Conservation (phyloP, 2,888 invertebrate species). For the Elysia crispata region DNA sequence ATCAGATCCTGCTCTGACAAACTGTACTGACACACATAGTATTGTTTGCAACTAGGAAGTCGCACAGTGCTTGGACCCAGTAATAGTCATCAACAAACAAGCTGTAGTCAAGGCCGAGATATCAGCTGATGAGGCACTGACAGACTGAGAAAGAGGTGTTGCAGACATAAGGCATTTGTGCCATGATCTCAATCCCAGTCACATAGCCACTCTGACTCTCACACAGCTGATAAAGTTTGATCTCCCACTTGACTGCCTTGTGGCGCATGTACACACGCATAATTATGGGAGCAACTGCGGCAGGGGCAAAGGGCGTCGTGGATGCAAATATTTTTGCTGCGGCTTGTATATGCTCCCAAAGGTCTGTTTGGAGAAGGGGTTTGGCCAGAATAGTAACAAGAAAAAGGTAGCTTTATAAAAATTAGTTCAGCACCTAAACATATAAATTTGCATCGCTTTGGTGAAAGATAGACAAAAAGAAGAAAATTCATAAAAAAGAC, state of each 20-base stretch:
- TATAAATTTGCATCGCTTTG: too few species aligned
- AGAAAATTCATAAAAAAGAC: too few species aligned
- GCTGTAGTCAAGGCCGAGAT: constrained; percentile 2
- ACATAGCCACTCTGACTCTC: constrained; percentile 11
- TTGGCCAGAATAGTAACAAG: too few species aligned
- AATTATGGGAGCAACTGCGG: background rate
- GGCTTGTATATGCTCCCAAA: constrained; percentile 3
- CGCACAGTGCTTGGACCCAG: constrained; percentile 18
- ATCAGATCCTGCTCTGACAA: background rate
- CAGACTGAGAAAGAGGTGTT: constrained; percentile 17
- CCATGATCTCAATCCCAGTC: background rate
- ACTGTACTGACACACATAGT: constrained; percentile 39
- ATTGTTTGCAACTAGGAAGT: background rate
- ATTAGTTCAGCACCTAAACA: too few species aligned
- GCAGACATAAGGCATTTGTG: background rate
- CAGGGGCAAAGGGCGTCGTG: constrained; percentile 28
- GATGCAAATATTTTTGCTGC: background rate
- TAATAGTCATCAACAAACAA: constrained; percentile 46
- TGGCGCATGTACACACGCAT: constrained; percentile 3
- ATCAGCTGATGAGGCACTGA: background rate
- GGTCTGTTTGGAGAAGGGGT: background rate
- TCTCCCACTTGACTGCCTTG: constrained; percentile 13
- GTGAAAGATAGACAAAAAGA: too few species aligned
- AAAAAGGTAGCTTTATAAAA: too few species aligned
- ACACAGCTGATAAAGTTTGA: constrained; percentile 21